Conservation (phyloP, 2,113 vertebrate genomes). For the Alectura lathami region DNA sequence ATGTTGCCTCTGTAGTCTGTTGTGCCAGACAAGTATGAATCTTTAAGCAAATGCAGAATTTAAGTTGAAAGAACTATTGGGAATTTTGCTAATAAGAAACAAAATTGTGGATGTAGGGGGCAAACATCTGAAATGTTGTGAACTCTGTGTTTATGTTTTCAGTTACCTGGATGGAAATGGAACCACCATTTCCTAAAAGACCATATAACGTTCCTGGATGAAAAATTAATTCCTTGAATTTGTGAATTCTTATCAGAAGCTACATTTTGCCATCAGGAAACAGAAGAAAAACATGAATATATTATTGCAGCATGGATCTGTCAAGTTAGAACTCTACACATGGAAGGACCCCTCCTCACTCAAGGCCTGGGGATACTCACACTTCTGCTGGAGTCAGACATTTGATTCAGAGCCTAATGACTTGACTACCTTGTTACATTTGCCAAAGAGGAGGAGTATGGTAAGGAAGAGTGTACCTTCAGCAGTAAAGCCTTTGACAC, state of each 20-base stretch:
- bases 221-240: neutral
- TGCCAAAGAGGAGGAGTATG: neutral
- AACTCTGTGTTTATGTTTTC: neutral
- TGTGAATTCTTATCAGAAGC: neutral
- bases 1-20: neutral
- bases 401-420: neutral
- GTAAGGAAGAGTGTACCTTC: neutral
- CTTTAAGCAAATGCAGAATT: neutral
- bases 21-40: neutral
- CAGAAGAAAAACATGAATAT: neutral
- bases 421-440: neutral
- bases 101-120: neutral
- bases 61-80: neutral
- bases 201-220: neutral
- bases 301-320: neutral
- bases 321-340: neutral
- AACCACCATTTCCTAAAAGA: neutral
- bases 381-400: neutral
- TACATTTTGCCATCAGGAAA: neutral
- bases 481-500: neutral
- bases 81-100: neutral
- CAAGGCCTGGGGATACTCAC: fast-evolving
- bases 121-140: neutral
- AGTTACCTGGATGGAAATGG: neutral
- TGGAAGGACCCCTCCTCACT: neutral